These are phyloP conservation scores for Sebastes hubbsi DNA, from an alignment of 2,797 vertebrate genomes.

Conservation along the genomic window DNA sequence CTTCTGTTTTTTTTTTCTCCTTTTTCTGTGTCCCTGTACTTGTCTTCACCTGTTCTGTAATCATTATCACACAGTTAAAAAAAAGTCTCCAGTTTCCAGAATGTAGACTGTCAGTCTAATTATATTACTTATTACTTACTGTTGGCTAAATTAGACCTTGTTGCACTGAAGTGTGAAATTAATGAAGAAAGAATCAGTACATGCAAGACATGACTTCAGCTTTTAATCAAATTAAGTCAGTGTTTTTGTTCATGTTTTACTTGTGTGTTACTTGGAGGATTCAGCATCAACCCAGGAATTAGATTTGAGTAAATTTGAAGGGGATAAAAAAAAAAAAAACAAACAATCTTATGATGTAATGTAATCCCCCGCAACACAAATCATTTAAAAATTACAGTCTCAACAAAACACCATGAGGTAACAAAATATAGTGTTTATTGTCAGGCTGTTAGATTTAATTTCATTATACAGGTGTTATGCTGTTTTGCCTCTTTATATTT, in stretches of 20 bases:
- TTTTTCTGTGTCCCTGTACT: no score
- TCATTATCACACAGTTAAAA: no score
- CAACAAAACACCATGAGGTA: not conserved
- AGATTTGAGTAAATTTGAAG: not conserved
- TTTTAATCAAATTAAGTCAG: not conserved
- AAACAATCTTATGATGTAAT: constrained; percentile 15
- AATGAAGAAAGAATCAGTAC: not conserved
- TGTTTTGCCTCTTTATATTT: not conserved
- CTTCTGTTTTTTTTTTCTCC: no score
- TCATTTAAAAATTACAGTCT: not conserved
- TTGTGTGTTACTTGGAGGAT: constrained; percentile 1
- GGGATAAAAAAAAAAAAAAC: constrained; percentile 16
- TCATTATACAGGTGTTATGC: not conserved
- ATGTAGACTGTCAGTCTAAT: not conserved
- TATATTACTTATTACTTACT: not conserved
- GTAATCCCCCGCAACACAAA: constrained; percentile 26
- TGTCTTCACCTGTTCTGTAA: no score
- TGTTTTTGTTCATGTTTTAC: not conserved
- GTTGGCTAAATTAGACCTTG: not conserved
- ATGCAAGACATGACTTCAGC: not conserved
- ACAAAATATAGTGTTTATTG: not conserved
- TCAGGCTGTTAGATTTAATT: not conserved
- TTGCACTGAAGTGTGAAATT: not conserved
- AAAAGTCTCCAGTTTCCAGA: not conserved
- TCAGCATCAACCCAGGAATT: constrained; percentile 1